Evolutionary conservation across 2,888 invertebrate species (phyloP), one percentile per base, ranked within the genome.

Genomic region (Netelia fuscicornis): DNA sequence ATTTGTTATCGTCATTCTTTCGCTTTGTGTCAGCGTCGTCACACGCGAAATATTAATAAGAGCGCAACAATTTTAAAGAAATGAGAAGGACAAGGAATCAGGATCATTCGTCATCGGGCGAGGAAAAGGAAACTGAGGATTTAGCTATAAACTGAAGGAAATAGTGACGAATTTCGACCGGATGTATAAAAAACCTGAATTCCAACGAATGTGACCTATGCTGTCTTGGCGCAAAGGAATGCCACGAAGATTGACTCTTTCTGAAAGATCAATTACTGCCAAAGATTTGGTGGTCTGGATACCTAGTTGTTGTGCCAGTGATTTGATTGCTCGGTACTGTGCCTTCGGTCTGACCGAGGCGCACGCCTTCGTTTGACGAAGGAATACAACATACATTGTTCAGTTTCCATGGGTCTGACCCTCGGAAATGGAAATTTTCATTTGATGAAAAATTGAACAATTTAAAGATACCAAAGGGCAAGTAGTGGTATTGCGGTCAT

Each of bases 21-120:
- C 48, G 67, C 67, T 60, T 74, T 74, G 67, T 67, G 72, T 67
- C 72, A 72, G 58, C 37, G 48, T 65, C 72, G 74, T 52, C 72
- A 74, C 37, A 58, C 42, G 64, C 70, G 64, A 56, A 56, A 70
- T 70, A 44, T 48, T 65, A 62, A 30, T 58, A 64, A 48, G 48
- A 75, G 56, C 70, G 54, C 56, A 70, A 56, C 1, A 56, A 76
- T 25, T 44, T 44, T 30, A 37, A 20, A 52, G 76, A 42, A 62
- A 81, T 70, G 76, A 56, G 62, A 70, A 70, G 25, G 42, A 76
- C 70, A 37, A 81, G 68, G 48, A 60, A 42, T 44, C 58, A 60
- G 58, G 68, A 68, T 58, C 48, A 60, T 37, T 58, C 58, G 1
- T 6, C 44, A 44, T 58, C 68, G 9, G 44, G 67, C 44, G 25